Percentiles rank a stretch among this genome's conserved stretches.
Evolutionary conservation across 2,888 invertebrate species (phyloP).

Genomic region (Oligia fasciuncula): DNA sequence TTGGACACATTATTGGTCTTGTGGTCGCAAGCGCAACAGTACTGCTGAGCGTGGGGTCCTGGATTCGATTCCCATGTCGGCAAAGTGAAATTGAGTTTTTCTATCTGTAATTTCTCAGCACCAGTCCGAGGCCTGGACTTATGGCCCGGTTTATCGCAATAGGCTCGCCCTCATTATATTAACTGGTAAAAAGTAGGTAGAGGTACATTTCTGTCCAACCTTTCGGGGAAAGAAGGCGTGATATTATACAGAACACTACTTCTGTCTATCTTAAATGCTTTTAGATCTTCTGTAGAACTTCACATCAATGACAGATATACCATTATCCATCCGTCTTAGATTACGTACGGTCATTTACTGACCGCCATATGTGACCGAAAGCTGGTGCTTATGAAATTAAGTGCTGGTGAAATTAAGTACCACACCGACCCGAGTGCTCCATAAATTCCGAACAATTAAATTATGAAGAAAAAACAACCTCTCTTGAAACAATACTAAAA

Average conservation of each 20-base stretch:
- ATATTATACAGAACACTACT: neutral
- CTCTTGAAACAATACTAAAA: neutral
- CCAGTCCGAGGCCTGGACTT: too few relatives aligned
- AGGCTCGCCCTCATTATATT: too few relatives aligned
- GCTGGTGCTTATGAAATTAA: too few relatives aligned
- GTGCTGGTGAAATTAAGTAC: neutral
- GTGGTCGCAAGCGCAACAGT: too few relatives aligned
- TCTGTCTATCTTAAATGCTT: neutral
- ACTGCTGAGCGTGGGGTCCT: too few relatives aligned
- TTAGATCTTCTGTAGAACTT: neutral
- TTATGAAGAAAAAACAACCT: neutral
- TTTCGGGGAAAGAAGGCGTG: neutral
- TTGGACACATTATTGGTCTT: neutral
- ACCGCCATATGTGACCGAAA: neutral
- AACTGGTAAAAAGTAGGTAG: too few relatives aligned
- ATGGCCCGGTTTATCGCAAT: too few relatives aligned
- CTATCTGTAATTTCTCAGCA: too few relatives aligned
- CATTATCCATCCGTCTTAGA: neutral
- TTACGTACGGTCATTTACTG: neutral
- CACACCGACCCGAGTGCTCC: neutral
- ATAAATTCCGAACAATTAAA: conserved; percentile 19
- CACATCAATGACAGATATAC: neutral
- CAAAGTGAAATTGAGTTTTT: neutral
- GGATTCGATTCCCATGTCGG: too few relatives aligned
- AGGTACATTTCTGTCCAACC: neutral